Conservation (phyloP, 2,888 invertebrate species). For the Spodoptera exigua region DNA sequence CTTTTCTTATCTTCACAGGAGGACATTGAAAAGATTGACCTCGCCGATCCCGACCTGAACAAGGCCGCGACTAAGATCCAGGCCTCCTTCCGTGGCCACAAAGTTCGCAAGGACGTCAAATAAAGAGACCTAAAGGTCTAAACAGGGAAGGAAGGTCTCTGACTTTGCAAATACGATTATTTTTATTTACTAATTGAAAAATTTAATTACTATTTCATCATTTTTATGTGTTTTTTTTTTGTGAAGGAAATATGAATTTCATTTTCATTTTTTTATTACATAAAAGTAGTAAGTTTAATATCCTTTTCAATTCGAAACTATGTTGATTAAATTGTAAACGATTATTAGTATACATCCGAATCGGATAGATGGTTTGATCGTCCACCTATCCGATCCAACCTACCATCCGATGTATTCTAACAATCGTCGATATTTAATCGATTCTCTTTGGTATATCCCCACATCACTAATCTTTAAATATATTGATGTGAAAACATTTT, state of each 20-base stretch:
- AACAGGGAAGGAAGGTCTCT: slow-evolving; percentile 62
- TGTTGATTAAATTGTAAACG: slow-evolving; percentile 18
- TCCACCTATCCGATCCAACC: slow-evolving; percentile 23
- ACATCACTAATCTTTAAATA: slow-evolving; percentile 4
- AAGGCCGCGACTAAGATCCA: slow-evolving; percentile 98
- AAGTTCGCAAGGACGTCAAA: slow-evolving; percentile 93
- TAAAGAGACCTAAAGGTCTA: slow-evolving; percentile 68
- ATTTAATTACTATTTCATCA: too few species aligned
- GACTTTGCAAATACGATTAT: slow-evolving; percentile 68
- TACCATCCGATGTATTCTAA: slow-evolving; percentile 24
- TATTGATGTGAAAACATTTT: slow-evolving; percentile 13
- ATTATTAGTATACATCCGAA: slow-evolving; percentile 12
- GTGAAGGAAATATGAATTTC: too few species aligned
- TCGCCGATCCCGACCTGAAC: slow-evolving; percentile 95
- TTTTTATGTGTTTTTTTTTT: background rate
- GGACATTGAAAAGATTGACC: slow-evolving; percentile 95
- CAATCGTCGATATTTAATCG: slow-evolving; percentile 16
- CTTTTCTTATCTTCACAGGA: slow-evolving; percentile 75
- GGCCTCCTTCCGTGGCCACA: slow-evolving; percentile 97
- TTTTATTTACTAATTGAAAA: slow-evolving; percentile 7
- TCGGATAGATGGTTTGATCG: slow-evolving; percentile 43
- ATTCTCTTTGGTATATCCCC: slow-evolving; percentile 7
- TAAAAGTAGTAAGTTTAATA: too few species aligned
- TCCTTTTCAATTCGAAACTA: background rate
- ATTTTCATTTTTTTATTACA: too few species aligned